These are phyloP conservation scores for Antechinus stuartii DNA, from an alignment of 2,113 vertebrate genomes.

Conservation along the genomic window DNA sequence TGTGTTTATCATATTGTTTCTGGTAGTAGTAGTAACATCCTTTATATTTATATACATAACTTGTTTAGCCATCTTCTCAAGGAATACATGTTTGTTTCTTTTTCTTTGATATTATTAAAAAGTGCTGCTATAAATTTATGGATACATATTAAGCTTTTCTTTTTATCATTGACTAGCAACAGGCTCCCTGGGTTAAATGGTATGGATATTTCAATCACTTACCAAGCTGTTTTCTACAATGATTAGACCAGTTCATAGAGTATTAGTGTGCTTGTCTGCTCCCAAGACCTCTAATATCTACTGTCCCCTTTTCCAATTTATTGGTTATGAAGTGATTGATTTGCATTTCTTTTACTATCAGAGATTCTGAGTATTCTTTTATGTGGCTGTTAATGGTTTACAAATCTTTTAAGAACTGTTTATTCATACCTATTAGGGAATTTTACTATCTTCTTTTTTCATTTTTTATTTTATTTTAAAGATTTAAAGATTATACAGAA, in stretches of 20 bases:
- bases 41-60: neutral
- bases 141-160: too few species aligned
- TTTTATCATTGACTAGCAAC: neutral
- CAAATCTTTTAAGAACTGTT: neutral
- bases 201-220: neutral
- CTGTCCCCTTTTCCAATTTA: neutral
- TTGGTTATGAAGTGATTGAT: neutral
- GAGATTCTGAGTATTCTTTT: neutral
- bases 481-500: neutral
- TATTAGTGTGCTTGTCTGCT: neutral
- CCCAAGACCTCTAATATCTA: conserved; percentile 14
- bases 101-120: neutral
- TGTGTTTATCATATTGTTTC: neutral
- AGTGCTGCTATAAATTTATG: neutral
- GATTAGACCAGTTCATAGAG: neutral
- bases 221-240: neutral
- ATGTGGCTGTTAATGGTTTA: neutral
- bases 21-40: neutral
- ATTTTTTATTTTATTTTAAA: neutral
- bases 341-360: neutral
- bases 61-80: neutral
- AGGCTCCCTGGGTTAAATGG: neutral
- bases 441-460: neutral
- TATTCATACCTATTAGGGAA: neutral
- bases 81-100: neutral